These are phyloP conservation scores for Paramormyrops kingsleyae DNA, from an alignment of 2,113 vertebrate species.

Conservation along the genomic window DNA sequence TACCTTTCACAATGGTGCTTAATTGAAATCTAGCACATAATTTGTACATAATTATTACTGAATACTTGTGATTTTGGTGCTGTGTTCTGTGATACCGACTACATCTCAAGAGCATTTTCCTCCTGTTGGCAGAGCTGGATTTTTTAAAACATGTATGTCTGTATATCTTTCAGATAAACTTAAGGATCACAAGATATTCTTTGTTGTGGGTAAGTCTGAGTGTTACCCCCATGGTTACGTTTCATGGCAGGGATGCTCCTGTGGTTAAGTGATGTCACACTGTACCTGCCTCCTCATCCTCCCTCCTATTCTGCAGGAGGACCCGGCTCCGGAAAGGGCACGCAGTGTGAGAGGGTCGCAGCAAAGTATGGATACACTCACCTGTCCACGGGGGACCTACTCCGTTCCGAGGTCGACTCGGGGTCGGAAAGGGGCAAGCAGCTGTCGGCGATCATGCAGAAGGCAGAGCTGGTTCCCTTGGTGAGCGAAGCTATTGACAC, in stretches of 20 bases:
- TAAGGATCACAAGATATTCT: conserved; percentile 90
- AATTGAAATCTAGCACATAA: neutral
- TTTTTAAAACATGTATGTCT: neutral
- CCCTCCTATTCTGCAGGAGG: conserved; percentile 64
- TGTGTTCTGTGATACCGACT: neutral
- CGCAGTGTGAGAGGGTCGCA: conserved; percentile 91
- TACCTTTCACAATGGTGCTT: neutral
- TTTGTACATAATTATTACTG: neutral
- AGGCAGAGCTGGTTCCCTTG: conserved; percentile 89
- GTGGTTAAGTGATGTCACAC: neutral
- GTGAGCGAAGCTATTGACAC: conserved; percentile 55
- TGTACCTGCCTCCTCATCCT: neutral
- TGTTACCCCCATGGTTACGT: neutral
- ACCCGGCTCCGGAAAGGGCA: conserved; percentile 92
- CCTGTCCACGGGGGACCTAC: conserved; percentile 91
- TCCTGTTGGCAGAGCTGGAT: neutral
- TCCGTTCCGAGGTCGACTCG: conserved; percentile 81
- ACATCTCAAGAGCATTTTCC: neutral
- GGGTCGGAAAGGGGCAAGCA: conserved; percentile 86
- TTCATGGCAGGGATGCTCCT: neutral
- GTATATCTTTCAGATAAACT: conserved; percentile 74
- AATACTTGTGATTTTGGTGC: neutral
- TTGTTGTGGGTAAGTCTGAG: conserved; percentile 88
- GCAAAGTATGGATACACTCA: conserved; percentile 94
- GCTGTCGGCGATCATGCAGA: conserved; percentile 93